phyloP scores from a whole-genome alignment of 2,888 invertebrate genomes.

The Acronicta aceris region DNA sequence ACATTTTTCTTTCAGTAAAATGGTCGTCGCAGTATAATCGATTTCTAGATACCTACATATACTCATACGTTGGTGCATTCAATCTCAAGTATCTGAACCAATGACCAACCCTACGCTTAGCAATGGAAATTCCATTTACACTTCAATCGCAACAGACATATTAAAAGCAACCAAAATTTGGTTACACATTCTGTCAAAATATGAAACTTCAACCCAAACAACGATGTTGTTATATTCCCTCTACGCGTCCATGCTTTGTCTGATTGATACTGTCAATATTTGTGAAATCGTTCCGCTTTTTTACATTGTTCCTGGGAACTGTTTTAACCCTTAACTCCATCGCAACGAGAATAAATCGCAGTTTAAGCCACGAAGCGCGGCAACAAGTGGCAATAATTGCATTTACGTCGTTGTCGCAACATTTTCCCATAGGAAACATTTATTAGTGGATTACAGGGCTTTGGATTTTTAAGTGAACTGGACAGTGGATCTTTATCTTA shows the following conservation, averaged over 20 bases:
- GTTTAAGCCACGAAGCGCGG: constrained; percentile 59
- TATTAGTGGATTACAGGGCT: constrained; percentile 42
- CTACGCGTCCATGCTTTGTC: constrained; percentile 19
- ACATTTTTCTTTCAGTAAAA: too few species aligned
- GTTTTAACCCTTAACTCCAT: constrained; percentile 41
- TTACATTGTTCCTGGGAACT: constrained; percentile 38
- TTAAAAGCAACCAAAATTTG: not conserved
- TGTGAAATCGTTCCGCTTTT: constrained; percentile 26
- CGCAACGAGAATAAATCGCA: constrained; percentile 57
- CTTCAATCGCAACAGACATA: not conserved
- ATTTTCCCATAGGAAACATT: constrained; percentile 56
- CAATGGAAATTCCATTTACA: constrained; percentile 18
- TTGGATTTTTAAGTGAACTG: constrained; percentile 20
- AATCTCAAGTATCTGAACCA: too few species aligned
- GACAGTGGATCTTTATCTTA: constrained; percentile 5
- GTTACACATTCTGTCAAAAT: not conserved
- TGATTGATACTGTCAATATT: constrained; percentile 42
- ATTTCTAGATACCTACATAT: too few species aligned
- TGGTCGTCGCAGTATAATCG: too few species aligned
- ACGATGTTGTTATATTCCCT: constrained; percentile 13
- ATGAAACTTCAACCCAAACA: constrained; percentile 7
- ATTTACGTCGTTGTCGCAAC: constrained; percentile 66
- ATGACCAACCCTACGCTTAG: too few species aligned
- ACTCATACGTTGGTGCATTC: too few species aligned
- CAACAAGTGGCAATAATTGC: constrained; percentile 70